Base-by-base conservation (phyloP, 2,888 invertebrate genomes). In the Malthinus seriepunctatus region DNA sequence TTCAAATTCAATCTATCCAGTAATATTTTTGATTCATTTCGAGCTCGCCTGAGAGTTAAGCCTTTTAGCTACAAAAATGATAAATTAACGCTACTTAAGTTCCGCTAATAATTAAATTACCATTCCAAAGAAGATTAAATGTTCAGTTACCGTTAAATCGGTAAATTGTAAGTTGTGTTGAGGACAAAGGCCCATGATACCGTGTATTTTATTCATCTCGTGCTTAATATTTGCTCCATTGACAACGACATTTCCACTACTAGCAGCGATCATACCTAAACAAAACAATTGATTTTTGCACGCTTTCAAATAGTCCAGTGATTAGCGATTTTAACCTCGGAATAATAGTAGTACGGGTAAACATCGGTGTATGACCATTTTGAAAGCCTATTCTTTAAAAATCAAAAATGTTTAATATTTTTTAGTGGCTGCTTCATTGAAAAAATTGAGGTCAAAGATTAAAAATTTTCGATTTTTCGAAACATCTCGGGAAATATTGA, bases 101-200 rank as follows among this genome's bases (percentile, higher is more conserved):
- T 42, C 12, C 23, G 23, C 2, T 3, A 23, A 23, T 23, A 23
- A 23, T 42, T n/a, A 7, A 42, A 9, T 42, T 78, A 94, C 93
- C 85, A 86, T 84, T 3, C 89, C 88, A 75, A 95, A 95, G 78
- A 96, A 93, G 68, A 84, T 76, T 33, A 94, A 81, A 78, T 96
- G 95, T 71, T 97, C 89, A n/a, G 82, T 72, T 8, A 94, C 92
- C 1, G 89, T 93, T 58, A 97, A 82, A 72, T 91, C 88, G 8
- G 88, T 84, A 79, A 95, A 94, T 39, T 90, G 83, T 63, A 95
- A 83, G 77, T 95, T 91, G 73, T 95, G 89, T 73, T 97, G 95
- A 0, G 97, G 95, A 76, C 97, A 97, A 51, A 95, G 84, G 0
- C 97, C 96, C 46, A 97, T 82, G 61, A 86, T 84, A 60, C 85